These are phyloP conservation scores for Epinotia nisella DNA, from an alignment of 2,888 invertebrate species.

Conservation along the genomic window DNA sequence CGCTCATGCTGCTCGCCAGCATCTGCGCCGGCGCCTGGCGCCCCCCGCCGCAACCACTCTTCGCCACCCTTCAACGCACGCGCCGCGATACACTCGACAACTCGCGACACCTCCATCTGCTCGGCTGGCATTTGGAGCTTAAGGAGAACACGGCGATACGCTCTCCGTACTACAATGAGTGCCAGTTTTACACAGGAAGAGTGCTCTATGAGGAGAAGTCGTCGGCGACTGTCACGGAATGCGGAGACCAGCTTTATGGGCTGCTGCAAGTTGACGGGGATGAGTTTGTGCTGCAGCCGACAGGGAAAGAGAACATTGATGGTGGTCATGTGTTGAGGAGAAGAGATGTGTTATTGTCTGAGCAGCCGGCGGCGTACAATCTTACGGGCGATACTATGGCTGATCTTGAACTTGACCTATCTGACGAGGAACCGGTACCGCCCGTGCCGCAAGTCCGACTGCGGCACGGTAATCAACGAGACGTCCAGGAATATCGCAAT, in stretches of 20 bases:
- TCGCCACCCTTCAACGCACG: slow-evolving; percentile 49
- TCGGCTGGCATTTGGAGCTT: slow-evolving; percentile 75
- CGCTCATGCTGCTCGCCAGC: slow-evolving; percentile 64
- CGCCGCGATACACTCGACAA: slow-evolving; percentile 57
- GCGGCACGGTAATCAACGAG: slow-evolving; percentile 62
- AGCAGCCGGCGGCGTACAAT: slow-evolving; percentile 68
- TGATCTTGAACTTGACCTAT: slow-evolving; percentile 76
- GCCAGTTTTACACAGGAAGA: slow-evolving; percentile 74
- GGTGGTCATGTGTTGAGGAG: slow-evolving; percentile 68
- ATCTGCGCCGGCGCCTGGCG: slow-evolving; percentile 57
- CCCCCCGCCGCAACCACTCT: slow-evolving; percentile 56
- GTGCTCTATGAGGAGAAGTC: slow-evolving; percentile 73
- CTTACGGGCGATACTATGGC: slow-evolving; percentile 75
- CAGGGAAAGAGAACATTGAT: slow-evolving; percentile 51
- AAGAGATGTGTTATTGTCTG: slow-evolving; percentile 71
- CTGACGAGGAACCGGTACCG: slow-evolving; percentile 63
- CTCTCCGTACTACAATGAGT: slow-evolving; percentile 75
- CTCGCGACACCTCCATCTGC: slow-evolving; percentile 66
- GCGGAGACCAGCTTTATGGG: slow-evolving; percentile 81
- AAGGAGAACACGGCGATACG: slow-evolving; percentile 75
- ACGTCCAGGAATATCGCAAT: slow-evolving; percentile 69
- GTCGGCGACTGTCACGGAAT: slow-evolving; percentile 81
- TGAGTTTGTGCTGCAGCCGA: slow-evolving; percentile 81
- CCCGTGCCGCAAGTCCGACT: slow-evolving; percentile 64
- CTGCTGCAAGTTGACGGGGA: slow-evolving; percentile 75